phyloP scores from a whole-genome alignment of 2,113 vertebrate species.

The Channa maculata region DNA sequence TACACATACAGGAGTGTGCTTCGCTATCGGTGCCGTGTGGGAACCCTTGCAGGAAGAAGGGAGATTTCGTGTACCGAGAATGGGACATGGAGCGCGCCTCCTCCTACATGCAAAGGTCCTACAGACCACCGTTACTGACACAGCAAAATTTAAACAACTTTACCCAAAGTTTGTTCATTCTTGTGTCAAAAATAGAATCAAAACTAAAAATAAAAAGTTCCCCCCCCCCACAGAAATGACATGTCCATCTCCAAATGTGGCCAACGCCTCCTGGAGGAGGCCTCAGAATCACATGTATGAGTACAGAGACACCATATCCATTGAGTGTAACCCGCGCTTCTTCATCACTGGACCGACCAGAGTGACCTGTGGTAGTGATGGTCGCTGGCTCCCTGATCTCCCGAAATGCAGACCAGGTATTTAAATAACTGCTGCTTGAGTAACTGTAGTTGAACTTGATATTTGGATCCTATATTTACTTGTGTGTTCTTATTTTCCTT shows the following conservation, averaged over 20 bases:
- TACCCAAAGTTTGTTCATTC: not conserved
- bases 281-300: not conserved
- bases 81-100: slow-evolving; percentile 75
- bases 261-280: slow-evolving; percentile 38
- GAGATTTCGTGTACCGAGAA: slow-evolving; percentile 73
- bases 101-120: slow-evolving; percentile 77
- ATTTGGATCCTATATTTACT: too few relatives aligned
- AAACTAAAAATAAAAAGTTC: too few relatives aligned
- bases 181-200: not conserved
- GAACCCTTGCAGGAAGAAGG: slow-evolving; percentile 56
- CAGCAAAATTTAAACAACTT: not conserved
- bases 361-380: slow-evolving; percentile 33
- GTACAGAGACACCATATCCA: slow-evolving; percentile 18
- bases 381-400: slow-evolving; percentile 57
- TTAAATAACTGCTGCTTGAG: not conserved
- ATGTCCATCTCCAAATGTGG: slow-evolving; percentile 59
- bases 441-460: not conserved
- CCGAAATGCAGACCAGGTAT: slow-evolving; percentile 60
- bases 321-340: slow-evolving; percentile 40
- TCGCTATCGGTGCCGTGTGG: slow-evolving; percentile 60
- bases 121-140: not conserved
- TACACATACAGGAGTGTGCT: slow-evolving; percentile 54
- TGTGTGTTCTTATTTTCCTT: too few relatives aligned
- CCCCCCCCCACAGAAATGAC: slow-evolving; percentile 61
- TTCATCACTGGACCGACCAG: not conserved